phyloP scores from a whole-genome alignment of 2,113 vertebrate genomes.

The Anolis carolinensis region DNA sequence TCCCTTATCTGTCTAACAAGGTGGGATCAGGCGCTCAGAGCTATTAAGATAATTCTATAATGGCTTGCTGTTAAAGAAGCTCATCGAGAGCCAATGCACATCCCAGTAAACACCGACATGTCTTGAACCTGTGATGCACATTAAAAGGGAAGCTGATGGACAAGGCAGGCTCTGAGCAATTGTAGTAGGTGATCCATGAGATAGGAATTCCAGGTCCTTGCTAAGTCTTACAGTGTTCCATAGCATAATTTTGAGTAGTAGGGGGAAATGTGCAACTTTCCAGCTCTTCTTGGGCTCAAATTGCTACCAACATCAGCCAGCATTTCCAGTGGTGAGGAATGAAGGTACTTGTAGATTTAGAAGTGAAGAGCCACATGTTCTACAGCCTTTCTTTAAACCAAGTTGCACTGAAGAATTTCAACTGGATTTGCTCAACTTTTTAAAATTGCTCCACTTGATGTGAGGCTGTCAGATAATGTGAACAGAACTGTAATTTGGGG shows the following conservation, averaged over 20 bases:
- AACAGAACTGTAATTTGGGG: not conserved
- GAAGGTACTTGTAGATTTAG: not conserved
- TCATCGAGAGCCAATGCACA: slow-evolving; percentile 9
- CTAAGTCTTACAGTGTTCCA: not conserved
- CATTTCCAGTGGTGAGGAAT: not conserved
- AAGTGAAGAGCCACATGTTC: not conserved
- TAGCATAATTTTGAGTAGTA: not conserved
- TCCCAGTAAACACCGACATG: not conserved
- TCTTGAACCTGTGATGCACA: not conserved
- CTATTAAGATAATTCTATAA: slow-evolving; percentile 5
- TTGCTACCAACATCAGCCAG: not conserved
- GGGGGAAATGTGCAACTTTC: no score
- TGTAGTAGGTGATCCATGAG: not conserved
- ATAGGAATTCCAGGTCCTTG: accelerated
- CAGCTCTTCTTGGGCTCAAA: not conserved
- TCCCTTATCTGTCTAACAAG: accelerated
- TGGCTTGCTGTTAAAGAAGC: not conserved
- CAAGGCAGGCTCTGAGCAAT: not conserved
- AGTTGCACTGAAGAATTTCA: not conserved
- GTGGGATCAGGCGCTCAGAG: not conserved
- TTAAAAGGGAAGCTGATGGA: not conserved
- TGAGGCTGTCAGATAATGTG: not conserved
- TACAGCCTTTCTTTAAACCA: not conserved
- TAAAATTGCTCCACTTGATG: no score
- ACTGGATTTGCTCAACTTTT: not conserved